Evolutionary conservation across 2,888 invertebrate genomes (phyloP).

Genomic region (Hedychridium roseum): DNA sequence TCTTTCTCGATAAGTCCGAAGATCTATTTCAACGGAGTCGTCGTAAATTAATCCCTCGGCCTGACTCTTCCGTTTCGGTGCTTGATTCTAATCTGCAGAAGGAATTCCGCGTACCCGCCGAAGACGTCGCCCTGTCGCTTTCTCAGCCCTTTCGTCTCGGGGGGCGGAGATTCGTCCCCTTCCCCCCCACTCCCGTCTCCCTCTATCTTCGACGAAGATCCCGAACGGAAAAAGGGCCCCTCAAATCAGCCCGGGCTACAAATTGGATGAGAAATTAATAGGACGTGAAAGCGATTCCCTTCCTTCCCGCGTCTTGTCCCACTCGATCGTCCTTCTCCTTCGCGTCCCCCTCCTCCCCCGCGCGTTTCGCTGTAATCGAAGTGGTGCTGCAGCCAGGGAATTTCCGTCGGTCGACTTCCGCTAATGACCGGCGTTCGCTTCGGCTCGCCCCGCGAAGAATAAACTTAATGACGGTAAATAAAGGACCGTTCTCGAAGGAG

Average conservation of each 20-base stretch:
- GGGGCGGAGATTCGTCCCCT: conserved; percentile 10
- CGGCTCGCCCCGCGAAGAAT: conserved; percentile 5
- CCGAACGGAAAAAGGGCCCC: conserved; percentile 10
- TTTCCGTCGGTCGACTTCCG: not conserved
- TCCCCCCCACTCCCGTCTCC: not conserved
- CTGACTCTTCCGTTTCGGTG: conserved; percentile 38
- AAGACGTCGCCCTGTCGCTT: conserved; percentile 11
- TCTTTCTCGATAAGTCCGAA: conserved; percentile 38
- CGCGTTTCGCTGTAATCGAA: conserved; percentile 4
- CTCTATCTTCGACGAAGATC: no score
- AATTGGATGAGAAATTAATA: conserved; percentile 42
- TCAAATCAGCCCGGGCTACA: conserved; percentile 24
- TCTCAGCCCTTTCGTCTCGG: conserved; percentile 2
- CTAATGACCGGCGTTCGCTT: conserved; percentile 1
- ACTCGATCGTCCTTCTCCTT: conserved; percentile 6
- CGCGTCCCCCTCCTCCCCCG: not conserved
- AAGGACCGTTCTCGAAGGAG: no score
- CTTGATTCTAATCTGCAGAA: conserved; percentile 45
- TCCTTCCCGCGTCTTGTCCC: conserved; percentile 4
- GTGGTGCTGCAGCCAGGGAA: no score
- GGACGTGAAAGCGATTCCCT: conserved; percentile 16
- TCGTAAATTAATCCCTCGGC: conserved; percentile 42
- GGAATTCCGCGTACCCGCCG: conserved; percentile 30
- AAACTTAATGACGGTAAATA: not conserved
- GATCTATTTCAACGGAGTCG: conserved; percentile 40